Conservation (phyloP, 2,113 vertebrate species). For the Esox niger region DNA sequence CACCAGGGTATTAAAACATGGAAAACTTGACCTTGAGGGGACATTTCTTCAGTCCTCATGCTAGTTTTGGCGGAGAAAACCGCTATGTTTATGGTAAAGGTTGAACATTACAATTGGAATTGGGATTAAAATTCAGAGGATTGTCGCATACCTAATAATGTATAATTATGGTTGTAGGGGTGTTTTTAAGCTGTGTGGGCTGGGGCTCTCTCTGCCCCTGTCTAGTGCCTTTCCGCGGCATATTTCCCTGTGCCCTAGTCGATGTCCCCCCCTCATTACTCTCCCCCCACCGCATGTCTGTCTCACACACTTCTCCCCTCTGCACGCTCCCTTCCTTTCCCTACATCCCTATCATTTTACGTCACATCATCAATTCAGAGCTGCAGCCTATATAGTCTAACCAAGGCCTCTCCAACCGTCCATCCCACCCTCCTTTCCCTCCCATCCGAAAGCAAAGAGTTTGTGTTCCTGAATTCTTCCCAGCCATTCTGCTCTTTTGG, state of each 20-base stretch:
- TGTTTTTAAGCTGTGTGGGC: conserved; percentile 5
- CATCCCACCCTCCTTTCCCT: neutral
- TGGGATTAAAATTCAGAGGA: too few species aligned
- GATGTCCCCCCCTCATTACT: neutral
- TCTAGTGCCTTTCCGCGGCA: neutral
- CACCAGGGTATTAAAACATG: too few species aligned
- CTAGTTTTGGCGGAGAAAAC: too few species aligned
- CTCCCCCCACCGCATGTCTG: neutral
- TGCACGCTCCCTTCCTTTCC: neutral
- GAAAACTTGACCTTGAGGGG: too few species aligned
- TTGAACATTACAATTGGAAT: too few species aligned
- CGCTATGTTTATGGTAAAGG: too few species aligned
- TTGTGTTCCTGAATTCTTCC: neutral
- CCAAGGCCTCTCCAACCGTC: neutral
- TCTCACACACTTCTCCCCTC: neutral
- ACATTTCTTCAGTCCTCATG: too few species aligned
- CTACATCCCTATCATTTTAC: neutral
- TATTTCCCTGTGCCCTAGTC: neutral
- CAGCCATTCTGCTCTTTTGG: neutral
- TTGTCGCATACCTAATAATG: too few species aligned
- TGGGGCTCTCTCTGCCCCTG: neutral
- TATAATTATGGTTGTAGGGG: too few species aligned
- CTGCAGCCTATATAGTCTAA: neutral
- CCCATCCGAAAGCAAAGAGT: neutral
- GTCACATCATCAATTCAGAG: neutral